Base-by-base conservation (phyloP, 2,888 invertebrate genomes). In the Glyphotaelius pellucidus region DNA sequence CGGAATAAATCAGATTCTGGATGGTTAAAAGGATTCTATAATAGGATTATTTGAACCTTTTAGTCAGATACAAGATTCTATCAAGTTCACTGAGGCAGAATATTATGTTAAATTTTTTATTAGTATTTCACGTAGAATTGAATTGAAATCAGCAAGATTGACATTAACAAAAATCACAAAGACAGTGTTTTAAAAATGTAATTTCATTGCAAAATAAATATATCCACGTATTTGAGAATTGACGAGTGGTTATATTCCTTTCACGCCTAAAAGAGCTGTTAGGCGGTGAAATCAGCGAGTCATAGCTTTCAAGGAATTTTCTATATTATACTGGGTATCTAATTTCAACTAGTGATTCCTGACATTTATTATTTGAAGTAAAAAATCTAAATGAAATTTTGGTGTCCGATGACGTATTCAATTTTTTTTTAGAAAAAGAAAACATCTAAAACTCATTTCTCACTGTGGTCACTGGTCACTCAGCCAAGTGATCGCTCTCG, bases 11-110 rank as follows among this genome's bases (percentile, higher is more conserved):
- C 52, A 86, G 86, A 86, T 31, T 86, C 0, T 86, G 52, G 42
- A n/a, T 47, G 52, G 86, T 86, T 86, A 86, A 86, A 86, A 86
- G 86, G 38, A 86, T 86, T 86, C 86, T 86, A 86, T 86, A 86
- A 86, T 42, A 25, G 86, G 86, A 86, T 86, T 86, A 86, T 86
- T 86, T 47, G 47, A 86, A 86, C 86, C 47, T 86, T 86, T 86
- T 86, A 86, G 86, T 47, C 25, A 67, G 25, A 42, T 47, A 42
- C 30, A 30, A 86, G 86, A 86, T 47, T 42, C n/a, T 47, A 86
- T 86, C 86, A 47, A 86, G 42, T n/a, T 30, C 86, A 47, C n/a
- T 86, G 86, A 86, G 42, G 30, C 30, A 42, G 86, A 86, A 86
- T n/a, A n/a, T 86, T 47, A 52, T 42, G 38, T 38, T 84, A 9